Conservation (phyloP, 64 coral and sea anemone genomes). For the Actinia equina region DNA sequence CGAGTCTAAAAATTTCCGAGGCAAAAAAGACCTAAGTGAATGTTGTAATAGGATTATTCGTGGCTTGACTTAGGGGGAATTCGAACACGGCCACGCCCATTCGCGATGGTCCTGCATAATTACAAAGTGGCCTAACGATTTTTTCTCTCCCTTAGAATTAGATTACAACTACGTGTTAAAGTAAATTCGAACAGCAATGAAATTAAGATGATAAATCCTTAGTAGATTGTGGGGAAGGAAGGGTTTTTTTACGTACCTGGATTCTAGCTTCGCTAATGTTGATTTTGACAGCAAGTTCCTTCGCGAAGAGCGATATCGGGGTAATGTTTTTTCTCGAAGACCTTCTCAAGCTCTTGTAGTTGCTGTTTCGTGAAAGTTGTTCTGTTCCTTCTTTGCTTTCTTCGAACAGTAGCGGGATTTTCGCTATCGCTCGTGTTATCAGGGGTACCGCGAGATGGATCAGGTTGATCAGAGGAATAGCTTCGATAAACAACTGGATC, state of each 20-base stretch:
- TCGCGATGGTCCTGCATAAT: background rate
- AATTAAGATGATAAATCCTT: constrained; percentile 7
- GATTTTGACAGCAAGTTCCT: constrained; percentile 89
- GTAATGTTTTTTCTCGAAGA: constrained; percentile 99
- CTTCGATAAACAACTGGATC: constrained; percentile 88
- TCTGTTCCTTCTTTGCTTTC: constrained; percentile 91
- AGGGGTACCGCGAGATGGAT: constrained; percentile 44
- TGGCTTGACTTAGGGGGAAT: background rate
- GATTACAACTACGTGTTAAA: constrained; percentile 27
- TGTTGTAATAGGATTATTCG: constrained; percentile 87
- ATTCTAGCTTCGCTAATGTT: constrained; percentile 96
- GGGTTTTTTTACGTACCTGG: constrained; percentile 58
- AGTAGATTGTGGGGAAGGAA: background rate
- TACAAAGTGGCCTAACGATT: background rate
- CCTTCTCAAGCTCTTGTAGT: constrained; percentile 90
- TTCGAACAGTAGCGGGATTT: constrained; percentile 79
- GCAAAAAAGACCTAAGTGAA: constrained; percentile 83
- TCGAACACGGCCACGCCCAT: constrained; percentile 49
- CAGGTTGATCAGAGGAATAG: constrained; percentile 43
- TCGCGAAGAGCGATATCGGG: constrained; percentile 95
- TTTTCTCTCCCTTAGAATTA: background rate
- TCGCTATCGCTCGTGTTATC: constrained; percentile 39
- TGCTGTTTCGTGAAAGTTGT: constrained; percentile 99
- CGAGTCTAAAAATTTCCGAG: constrained; percentile 40
- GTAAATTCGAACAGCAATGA: constrained; percentile 14